These are phyloP conservation scores for Crambe crambe DNA, from an alignment of 37 sponge, comb jelly and placozoan genomes.

Conservation along the genomic window DNA sequence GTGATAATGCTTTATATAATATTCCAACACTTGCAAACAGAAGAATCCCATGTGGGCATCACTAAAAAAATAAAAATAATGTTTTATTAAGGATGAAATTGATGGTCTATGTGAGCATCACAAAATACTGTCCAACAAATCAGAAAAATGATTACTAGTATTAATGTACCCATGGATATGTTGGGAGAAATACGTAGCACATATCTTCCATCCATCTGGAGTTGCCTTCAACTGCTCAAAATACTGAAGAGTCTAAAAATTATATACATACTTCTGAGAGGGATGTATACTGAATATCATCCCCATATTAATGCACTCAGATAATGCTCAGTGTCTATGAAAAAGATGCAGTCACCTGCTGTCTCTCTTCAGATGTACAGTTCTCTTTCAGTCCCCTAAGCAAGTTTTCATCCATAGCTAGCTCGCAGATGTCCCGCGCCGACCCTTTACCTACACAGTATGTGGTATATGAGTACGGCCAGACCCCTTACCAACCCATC, in stretches of 20 bases:
- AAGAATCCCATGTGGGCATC: conserved; percentile 73
- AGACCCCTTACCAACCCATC: too few species aligned
- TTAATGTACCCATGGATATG: conserved; percentile 39
- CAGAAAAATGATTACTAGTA: background rate
- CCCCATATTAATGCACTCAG: background rate
- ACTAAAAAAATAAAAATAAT: conserved; percentile 12
- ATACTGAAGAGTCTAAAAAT: conserved; percentile 62
- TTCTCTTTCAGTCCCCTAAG: conserved; percentile 32
- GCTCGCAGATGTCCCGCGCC: too few species aligned
- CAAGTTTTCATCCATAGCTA: conserved; percentile 44
- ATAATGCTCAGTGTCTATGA: too few species aligned
- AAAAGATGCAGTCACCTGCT: conserved; percentile 16
- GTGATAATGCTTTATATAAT: conserved; percentile 47
- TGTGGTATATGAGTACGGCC: too few species aligned
- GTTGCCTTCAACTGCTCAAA: conserved; percentile 61
- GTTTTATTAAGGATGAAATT: too few species aligned
- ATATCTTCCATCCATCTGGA: conserved; percentile 77
- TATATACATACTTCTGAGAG: background rate
- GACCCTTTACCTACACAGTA: too few species aligned
- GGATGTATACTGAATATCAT: background rate
- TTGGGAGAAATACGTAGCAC: conserved; percentile 63
- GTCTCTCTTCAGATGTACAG: conserved; percentile 34
- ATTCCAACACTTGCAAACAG: conserved; percentile 83
- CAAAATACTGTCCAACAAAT: too few species aligned
- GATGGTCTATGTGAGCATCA: background rate